Conservation (phyloP, 2,797 vertebrate species). For the Lemur catta region DNA sequence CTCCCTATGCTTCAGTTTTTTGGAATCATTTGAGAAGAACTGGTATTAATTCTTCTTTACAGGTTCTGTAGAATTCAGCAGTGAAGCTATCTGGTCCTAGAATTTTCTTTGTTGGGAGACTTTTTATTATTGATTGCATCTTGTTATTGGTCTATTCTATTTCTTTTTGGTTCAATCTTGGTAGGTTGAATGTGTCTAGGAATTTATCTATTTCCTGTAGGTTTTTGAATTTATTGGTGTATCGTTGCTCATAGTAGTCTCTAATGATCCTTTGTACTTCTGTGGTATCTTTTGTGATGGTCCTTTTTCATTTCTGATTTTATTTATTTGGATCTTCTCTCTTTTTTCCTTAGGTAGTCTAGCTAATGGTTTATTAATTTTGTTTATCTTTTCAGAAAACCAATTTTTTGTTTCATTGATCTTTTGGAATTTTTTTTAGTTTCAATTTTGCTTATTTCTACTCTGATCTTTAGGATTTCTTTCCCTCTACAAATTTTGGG, state of each 20-base stretch:
- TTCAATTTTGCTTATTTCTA: neutral
- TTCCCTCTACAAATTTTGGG: neutral
- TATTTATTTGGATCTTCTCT: neutral
- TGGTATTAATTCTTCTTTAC: neutral
- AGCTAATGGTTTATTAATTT: neutral
- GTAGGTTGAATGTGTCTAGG: neutral
- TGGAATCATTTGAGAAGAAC: neutral
- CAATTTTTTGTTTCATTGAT: neutral
- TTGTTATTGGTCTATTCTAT: neutral
- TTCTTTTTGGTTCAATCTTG: neutral
- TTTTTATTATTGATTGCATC: neutral
- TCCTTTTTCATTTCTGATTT: neutral
- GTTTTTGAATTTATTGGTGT: neutral
- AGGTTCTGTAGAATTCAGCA: neutral
- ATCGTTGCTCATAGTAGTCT: neutral
- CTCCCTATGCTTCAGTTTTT: neutral
- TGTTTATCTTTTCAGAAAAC: neutral
- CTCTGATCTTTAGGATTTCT: neutral
- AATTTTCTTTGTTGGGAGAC: neutral
- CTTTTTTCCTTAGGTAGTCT: neutral
- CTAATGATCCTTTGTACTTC: neutral
- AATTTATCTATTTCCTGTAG: neutral
- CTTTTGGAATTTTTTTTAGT: neutral
- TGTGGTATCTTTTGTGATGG: neutral
- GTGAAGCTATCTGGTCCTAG: neutral